These are phyloP conservation scores for Yponomeuta cagnagella DNA, from an alignment of 2,888 invertebrate species.

Conservation along the genomic window DNA sequence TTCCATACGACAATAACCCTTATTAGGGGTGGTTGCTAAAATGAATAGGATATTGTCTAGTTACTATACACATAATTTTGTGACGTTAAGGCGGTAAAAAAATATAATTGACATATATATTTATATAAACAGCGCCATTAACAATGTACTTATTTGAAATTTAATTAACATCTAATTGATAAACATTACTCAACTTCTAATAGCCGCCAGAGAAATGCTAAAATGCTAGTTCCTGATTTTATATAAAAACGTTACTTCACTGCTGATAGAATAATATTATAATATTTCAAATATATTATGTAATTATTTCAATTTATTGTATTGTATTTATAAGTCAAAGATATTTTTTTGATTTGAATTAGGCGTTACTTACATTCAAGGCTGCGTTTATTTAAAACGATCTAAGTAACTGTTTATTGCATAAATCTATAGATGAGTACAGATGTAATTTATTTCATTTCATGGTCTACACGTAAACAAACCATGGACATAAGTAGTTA, in stretches of 20 bases:
- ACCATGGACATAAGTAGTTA: background rate
- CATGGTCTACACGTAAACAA: background rate
- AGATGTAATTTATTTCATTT: background rate
- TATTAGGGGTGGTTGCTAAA: no score
- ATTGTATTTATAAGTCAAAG: background rate
- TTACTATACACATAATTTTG: background rate
- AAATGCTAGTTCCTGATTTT: background rate
- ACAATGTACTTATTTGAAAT: background rate
- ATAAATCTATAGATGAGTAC: background rate
- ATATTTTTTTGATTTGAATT: background rate
- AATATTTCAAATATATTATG: background rate
- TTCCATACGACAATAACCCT: no score
- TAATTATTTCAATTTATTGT: background rate
- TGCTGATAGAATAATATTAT: background rate
- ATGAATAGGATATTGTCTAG: no score
- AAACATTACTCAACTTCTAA: background rate
- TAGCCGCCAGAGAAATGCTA: background rate
- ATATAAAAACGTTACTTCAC: background rate
- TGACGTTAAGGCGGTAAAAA: slow-evolving; percentile 12
- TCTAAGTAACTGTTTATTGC: slow-evolving; percentile 1
- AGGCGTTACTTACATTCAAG: slow-evolving; percentile 2
- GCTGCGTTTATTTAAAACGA: slow-evolving; percentile 5
- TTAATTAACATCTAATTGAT: background rate
- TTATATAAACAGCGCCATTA: background rate
- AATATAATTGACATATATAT: slow-evolving; percentile 7